Percentiles rank a stretch among this genome's conserved stretches.
phyloP scores from a whole-genome alignment of 37 sponge, comb jelly and placozoan genomes.

The Beroe forskalii region DNA sequence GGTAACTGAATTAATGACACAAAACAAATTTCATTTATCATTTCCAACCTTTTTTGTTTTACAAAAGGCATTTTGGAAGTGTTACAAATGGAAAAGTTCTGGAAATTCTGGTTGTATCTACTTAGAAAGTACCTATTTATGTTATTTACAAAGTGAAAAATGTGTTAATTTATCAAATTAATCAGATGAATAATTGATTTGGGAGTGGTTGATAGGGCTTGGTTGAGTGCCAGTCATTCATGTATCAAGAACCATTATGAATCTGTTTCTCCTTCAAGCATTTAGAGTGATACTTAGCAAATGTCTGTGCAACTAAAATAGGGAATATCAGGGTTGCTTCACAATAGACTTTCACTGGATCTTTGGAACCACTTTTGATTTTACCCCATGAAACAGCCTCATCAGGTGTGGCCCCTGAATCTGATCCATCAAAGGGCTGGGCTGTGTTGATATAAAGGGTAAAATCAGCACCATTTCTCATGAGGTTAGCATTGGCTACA shows the following conservation, averaged over 20 bases:
- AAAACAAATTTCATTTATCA: no score
- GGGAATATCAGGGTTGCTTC: slow-evolving; percentile 88
- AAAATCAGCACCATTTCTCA: slow-evolving; percentile 98
- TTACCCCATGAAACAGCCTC: slow-evolving; percentile 99
- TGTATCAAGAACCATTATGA: not conserved
- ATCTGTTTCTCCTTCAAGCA: not conserved
- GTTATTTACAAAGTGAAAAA: no score
- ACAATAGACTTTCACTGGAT: slow-evolving; percentile 70
- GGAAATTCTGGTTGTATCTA: no score
- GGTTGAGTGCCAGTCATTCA: no score
- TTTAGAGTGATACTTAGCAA: slow-evolving; percentile 69
- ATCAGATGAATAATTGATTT: no score
- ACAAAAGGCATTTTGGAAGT: no score
- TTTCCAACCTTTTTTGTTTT: no score
- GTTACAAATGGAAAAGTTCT: no score
- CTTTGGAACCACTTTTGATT: slow-evolving; percentile 76
- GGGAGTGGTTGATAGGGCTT: no score
- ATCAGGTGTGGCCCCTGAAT: slow-evolving; percentile 95
- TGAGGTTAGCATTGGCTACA: slow-evolving; percentile 96
- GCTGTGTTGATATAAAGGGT: slow-evolving; percentile 97
- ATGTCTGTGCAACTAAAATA: slow-evolving; percentile 90
- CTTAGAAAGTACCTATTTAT: no score
- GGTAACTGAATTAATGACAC: no score
- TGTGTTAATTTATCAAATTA: no score
- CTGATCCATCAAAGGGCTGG: slow-evolving; percentile 97